These are phyloP conservation scores for Indicator maculatus DNA, from an alignment of 2,113 vertebrate genomes.

Conservation along the genomic window DNA sequence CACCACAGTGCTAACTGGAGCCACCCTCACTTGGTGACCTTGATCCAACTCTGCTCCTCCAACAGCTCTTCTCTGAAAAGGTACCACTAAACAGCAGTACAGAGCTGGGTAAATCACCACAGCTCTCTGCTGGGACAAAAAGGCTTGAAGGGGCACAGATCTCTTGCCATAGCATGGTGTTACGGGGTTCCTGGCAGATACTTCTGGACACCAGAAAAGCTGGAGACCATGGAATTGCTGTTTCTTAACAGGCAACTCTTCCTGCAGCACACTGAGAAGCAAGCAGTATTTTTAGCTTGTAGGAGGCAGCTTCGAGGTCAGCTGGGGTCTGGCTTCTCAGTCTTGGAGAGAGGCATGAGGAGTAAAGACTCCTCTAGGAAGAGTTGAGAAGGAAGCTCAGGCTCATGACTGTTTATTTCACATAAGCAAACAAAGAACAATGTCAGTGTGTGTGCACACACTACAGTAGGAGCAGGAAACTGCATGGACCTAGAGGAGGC, in stretches of 20 bases:
- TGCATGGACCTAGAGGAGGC: background rate
- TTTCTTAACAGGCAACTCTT: background rate
- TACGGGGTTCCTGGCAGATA: background rate
- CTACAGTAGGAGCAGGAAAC: background rate
- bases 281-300: background rate
- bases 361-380: background rate
- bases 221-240: background rate
- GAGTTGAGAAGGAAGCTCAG: background rate
- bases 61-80: background rate
- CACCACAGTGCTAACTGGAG: background rate
- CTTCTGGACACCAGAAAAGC: background rate
- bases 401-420: background rate
- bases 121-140: background rate
- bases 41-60: background rate
- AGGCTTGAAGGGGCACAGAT: background rate
- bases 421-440: background rate
- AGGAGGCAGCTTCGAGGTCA: background rate
- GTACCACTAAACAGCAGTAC: background rate
- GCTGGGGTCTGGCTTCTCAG: background rate
- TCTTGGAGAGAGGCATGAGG: background rate
- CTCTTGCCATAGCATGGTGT: background rate
- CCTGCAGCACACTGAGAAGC: background rate
- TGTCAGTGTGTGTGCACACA: accelerated
- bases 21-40: background rate
- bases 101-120: background rate